These are phyloP conservation scores for Acanthopleura granulata DNA, from an alignment of 2,888 invertebrate species.

Conservation along the genomic window DNA sequence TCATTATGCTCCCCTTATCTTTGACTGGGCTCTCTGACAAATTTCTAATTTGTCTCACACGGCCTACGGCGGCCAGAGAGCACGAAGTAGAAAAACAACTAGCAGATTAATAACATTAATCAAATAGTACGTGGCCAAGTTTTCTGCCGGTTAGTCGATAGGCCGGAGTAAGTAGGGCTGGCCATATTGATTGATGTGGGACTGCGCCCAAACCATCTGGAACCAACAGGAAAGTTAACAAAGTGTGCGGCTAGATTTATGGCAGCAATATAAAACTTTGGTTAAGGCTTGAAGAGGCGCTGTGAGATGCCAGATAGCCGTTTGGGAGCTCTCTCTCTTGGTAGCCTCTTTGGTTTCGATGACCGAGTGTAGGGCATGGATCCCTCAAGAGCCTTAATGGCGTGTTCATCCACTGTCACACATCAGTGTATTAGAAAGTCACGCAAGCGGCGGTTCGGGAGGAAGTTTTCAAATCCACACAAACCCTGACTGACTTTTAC, in stretches of 20 bases:
- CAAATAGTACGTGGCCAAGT: neutral
- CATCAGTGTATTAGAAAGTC: too few species aligned
- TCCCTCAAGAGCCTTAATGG: too few species aligned
- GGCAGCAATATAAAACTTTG: slow-evolving; percentile 7
- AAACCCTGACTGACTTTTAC: too few species aligned
- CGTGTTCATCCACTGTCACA: too few species aligned
- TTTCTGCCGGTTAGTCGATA: slow-evolving; percentile 3
- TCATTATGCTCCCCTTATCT: too few species aligned
- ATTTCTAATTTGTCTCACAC: neutral
- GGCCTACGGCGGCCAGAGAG: neutral
- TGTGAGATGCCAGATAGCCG: too few species aligned
- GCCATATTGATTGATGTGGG: neutral
- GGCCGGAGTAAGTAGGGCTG: neutral
- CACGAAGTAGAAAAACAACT: slow-evolving; percentile 6
- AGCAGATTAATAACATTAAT: slow-evolving; percentile 1
- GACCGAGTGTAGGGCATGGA: too few species aligned
- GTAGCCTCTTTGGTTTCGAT: too few species aligned
- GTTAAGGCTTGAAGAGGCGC: too few species aligned
- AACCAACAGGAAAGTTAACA: slow-evolving; percentile 4
- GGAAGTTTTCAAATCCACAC: too few species aligned
- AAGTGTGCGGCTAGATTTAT: slow-evolving; percentile 12
- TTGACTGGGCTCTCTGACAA: neutral
- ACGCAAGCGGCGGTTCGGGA: too few species aligned
- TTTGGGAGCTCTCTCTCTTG: too few species aligned
- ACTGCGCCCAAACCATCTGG: slow-evolving; percentile 3